phyloP scores from a whole-genome alignment of 1,140 invertebrate species.

The Himalopsyche phryganea region DNA sequence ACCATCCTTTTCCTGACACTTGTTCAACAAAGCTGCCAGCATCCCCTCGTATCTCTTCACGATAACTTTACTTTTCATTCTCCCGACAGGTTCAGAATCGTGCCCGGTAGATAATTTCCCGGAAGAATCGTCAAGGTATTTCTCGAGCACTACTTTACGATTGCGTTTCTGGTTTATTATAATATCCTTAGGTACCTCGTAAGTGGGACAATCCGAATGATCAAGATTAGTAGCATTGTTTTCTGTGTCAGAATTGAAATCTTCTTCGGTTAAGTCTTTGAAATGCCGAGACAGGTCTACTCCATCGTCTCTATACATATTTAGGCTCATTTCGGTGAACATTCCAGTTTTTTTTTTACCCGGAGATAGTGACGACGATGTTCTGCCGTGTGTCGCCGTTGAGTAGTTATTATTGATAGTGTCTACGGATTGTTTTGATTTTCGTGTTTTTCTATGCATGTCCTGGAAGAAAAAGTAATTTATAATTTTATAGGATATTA shows the following conservation, averaged over 20 bases:
- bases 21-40: conserved; percentile 20
- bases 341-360: conserved; percentile 18
- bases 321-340: conserved; percentile 27
- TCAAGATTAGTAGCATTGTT: conserved; percentile 12
- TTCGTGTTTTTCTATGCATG: too few species aligned
- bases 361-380: too few species aligned
- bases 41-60: conserved; percentile 29
- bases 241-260: conserved; percentile 23
- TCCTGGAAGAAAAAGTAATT: too few species aligned
- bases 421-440: too few species aligned
- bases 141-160: conserved; percentile 7
- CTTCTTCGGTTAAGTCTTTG: conserved; percentile 21
- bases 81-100: neutral
- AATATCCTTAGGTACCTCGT: conserved; percentile 29
- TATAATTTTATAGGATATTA: too few species aligned
- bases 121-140: conserved; percentile 16
- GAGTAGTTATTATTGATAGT: too few species aligned
- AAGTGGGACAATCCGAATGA: conserved; percentile 26
- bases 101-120: neutral
- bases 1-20: conserved; percentile 23
- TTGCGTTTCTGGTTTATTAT: neutral
- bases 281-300: conserved; percentile 30
- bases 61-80: conserved; percentile 17
- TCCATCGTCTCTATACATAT: conserved; percentile 24
- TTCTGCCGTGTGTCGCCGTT: too few species aligned